Evolutionary conservation across 2,113 vertebrate species (phyloP).

Genomic region (Urocynchramus pylzowi): DNA sequence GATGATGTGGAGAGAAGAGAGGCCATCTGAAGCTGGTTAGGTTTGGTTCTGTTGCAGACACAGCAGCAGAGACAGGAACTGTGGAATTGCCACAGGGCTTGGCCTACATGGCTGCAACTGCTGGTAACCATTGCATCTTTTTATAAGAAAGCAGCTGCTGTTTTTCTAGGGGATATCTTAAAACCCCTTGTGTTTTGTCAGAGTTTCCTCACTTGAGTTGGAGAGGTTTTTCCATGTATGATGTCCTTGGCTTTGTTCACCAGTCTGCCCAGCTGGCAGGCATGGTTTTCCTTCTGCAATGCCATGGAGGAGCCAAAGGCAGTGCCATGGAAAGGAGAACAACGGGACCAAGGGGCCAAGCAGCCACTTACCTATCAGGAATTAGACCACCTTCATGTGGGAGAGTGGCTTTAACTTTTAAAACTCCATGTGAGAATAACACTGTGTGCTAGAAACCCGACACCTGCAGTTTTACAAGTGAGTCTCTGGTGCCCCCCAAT

Average conservation of each 20-base stretch:
- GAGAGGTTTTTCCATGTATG: neutral
- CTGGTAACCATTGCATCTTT: neutral
- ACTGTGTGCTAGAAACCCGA: slow-evolving; percentile 41
- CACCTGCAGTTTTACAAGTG: slow-evolving; percentile 67
- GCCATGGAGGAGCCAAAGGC: slow-evolving; percentile 8
- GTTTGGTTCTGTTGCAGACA: neutral
- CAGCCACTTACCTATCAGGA: slow-evolving; percentile 42
- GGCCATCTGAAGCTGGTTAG: neutral
- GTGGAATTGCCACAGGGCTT: neutral
- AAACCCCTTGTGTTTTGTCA: neutral
- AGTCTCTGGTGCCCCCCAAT: slow-evolving; percentile 18
- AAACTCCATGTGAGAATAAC: slow-evolving; percentile 63
- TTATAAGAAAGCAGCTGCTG: neutral
- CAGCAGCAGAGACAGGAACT: neutral
- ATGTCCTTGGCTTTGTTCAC: neutral
- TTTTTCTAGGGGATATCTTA: neutral
- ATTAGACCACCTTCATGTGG: slow-evolving; percentile 56
- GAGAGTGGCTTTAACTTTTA: slow-evolving; percentile 62
- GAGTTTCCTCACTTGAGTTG: rapidly evolving
- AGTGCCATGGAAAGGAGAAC: slow-evolving; percentile 30
- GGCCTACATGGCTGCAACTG: neutral
- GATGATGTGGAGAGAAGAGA: neutral
- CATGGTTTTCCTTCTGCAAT: neutral
- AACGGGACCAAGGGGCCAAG: slow-evolving; percentile 42
- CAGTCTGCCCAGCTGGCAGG: neutral